Evolutionary conservation across 2,113 vertebrate species (phyloP).

Genomic region (Peromyscus polionotus): DNA sequence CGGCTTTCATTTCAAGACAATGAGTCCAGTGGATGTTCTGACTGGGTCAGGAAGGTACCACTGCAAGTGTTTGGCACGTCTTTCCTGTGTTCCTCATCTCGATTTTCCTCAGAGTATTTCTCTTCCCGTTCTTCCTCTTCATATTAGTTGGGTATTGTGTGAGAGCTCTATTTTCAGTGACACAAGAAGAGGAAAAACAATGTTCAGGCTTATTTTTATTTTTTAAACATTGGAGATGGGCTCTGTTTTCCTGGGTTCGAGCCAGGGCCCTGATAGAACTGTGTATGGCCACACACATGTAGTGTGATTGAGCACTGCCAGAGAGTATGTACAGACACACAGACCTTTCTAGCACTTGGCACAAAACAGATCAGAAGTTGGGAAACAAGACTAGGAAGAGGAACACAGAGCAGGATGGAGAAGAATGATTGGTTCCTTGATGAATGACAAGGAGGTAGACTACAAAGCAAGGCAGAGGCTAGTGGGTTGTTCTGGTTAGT

Average conservation of each 20-base stretch:
- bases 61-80: not conserved
- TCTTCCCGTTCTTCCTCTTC: not conserved
- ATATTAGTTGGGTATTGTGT: not conserved
- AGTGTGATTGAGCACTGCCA: not conserved
- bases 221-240: not conserved
- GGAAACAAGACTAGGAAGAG: not conserved
- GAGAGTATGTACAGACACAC: not conserved
- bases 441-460: not conserved
- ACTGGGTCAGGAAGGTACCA: slow-evolving; percentile 16
- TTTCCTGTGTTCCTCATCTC: not conserved
- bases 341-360: not conserved
- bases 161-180: not conserved
- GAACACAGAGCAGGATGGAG: not conserved
- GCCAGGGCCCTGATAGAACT: not conserved
- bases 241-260: not conserved
- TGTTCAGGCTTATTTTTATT: not conserved
- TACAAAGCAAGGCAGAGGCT: not conserved
- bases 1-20: slow-evolving; percentile 47
- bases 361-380: not conserved
- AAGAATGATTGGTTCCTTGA: not conserved
- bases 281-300: not conserved
- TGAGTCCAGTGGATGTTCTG: slow-evolving; percentile 18
- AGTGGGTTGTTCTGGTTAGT: not conserved
- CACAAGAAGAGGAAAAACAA: not conserved
- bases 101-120: not conserved